A percentile compares a stretch with the other conserved stretches of the same genome.
Evolutionary conservation across 2,888 invertebrate species (phyloP).

Genomic region (Ganaspis brasiliensis): DNA sequence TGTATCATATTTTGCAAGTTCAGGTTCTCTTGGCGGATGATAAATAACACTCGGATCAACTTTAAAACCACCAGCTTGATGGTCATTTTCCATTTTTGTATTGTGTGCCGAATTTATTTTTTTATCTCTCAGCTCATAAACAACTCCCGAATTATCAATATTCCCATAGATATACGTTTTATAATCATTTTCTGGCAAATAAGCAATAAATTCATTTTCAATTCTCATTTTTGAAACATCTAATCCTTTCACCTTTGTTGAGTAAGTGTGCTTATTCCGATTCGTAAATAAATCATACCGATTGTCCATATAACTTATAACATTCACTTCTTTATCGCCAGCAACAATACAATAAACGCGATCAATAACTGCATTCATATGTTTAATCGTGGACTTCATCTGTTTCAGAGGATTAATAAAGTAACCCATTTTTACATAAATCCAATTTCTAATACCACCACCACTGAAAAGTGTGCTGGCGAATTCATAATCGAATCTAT

Average conservation of each 20-base stretch:
- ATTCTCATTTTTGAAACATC: background rate
- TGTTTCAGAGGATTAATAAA: background rate
- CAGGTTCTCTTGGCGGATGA: background rate
- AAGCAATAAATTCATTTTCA: background rate
- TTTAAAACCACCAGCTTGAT: too few species aligned
- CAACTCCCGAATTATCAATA: background rate
- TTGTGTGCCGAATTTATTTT: background rate
- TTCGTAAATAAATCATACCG: too few species aligned
- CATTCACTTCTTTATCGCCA: background rate
- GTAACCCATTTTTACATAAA: background rate
- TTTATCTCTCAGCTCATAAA: background rate
- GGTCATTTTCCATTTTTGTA: too few species aligned
- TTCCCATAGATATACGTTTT: background rate
- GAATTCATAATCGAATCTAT: too few species aligned
- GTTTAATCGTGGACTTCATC: background rate
- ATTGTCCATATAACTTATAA: too few species aligned
- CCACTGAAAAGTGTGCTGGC: background rate
- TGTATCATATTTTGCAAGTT: background rate
- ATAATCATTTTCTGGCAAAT: background rate
- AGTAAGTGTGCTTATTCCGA: too few species aligned
- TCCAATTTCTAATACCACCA: background rate
- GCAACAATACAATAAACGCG: background rate
- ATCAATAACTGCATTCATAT: background rate
- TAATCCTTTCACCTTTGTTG: background rate
- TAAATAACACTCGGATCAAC: too few species aligned